Evolutionary conservation across 2,797 vertebrate genomes (phyloP).

Genomic region (Antrozous pallidus): DNA sequence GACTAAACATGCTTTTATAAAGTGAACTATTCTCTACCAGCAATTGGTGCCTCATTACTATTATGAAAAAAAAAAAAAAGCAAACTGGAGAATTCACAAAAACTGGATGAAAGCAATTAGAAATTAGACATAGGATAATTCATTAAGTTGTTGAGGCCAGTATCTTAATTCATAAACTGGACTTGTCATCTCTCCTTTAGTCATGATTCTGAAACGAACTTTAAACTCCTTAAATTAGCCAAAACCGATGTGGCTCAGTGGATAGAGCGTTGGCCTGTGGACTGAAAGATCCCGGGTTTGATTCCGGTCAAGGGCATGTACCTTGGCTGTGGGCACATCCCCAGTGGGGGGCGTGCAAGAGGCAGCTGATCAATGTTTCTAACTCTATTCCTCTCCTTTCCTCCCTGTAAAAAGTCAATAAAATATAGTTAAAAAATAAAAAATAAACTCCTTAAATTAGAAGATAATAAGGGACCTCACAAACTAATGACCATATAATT

Average conservation of each 20-base stretch:
- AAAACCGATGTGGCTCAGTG: too few relatives aligned
- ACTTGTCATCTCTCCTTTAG: background rate
- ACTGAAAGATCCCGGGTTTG: too few relatives aligned
- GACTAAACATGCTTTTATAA: background rate
- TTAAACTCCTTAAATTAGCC: slow-evolving; percentile 43
- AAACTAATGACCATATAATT: slow-evolving; percentile 37
- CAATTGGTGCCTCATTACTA: background rate
- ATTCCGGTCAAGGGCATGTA: too few relatives aligned
- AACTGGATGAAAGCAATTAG: slow-evolving; percentile 6
- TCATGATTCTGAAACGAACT: slow-evolving; percentile 42
- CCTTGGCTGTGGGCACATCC: too few relatives aligned
- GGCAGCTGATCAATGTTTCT: too few relatives aligned
- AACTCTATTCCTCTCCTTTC: too few relatives aligned
- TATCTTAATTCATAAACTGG: background rate
- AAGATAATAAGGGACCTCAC: slow-evolving; percentile 40
- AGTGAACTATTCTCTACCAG: background rate
- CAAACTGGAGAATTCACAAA: background rate
- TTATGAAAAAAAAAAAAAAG: background rate
- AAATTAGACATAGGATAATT: slow-evolving; percentile 12
- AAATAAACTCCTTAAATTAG: slow-evolving; percentile 43
- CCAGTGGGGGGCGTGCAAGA: too few relatives aligned
- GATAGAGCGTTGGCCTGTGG: too few relatives aligned
- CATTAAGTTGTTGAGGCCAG: background rate
- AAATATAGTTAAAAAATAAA: too few relatives aligned
- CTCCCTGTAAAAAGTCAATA: too few relatives aligned